phyloP scores from a whole-genome alignment of 2,113 vertebrate genomes.

The Girardinichthys multiradiatus region DNA sequence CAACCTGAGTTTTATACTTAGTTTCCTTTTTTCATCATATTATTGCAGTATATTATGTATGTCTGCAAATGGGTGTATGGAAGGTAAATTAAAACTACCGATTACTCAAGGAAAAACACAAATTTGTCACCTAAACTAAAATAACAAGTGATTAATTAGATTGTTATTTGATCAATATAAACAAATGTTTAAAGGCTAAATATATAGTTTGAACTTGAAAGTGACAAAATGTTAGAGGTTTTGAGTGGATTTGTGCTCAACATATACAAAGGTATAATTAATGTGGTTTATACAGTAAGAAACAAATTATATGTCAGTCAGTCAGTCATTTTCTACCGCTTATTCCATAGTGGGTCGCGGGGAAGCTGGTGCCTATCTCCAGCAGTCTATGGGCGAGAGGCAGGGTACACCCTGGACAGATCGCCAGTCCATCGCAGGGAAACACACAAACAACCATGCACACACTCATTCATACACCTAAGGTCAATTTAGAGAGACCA shows the following conservation, averaged over 20 bases:
- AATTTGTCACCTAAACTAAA: not conserved
- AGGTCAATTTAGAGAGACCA: no score
- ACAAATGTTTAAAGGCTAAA: not conserved
- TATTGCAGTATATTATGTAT: slow-evolving; percentile 12
- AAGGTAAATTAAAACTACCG: slow-evolving; percentile 14
- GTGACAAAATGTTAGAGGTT: not conserved
- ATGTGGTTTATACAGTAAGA: not conserved
- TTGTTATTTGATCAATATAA: slow-evolving; percentile 6
- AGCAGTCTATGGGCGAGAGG: no score
- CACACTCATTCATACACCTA: no score
- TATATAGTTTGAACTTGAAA: not conserved
- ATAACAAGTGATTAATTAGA: not conserved
- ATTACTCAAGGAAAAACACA: not conserved
- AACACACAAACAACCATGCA: no score
- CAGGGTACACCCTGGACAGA: no score
- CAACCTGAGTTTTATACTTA: slow-evolving; percentile 38
- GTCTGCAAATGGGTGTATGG: slow-evolving; percentile 7
- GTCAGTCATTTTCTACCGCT: no score
- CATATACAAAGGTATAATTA: not conserved
- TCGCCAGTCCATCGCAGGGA: no score
- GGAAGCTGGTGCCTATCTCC: no score
- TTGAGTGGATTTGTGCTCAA: not conserved
- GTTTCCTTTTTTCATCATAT: slow-evolving; percentile 28
- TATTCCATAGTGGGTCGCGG: no score
- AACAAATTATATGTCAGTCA: not conserved